Base-by-base conservation (phyloP, 2,797 vertebrate genomes). In the Pelochelys cantorii region DNA sequence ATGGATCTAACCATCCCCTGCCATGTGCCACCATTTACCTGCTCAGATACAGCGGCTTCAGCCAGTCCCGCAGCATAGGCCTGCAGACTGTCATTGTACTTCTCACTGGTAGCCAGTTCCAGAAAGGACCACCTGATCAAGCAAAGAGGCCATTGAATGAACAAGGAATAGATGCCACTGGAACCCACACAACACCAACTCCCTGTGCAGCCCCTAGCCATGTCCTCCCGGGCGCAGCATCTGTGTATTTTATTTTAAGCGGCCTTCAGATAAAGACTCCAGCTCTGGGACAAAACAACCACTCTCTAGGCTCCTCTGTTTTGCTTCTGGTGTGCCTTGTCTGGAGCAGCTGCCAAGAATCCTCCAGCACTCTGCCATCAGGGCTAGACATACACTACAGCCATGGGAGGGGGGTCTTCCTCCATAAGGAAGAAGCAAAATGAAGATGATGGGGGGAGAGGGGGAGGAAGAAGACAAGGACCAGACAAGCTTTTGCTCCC, bases 31-130 rank as follows among this genome's bases (percentile, higher is more conserved):
- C 52, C 37, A 87, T 95, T 96, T 90, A 99, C 99, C 98, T 98
- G 98, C 89, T 99, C 98, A 0, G 99, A 99, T 91, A 98, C 97
- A 0, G 98, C 96, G 7, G 98, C 99, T 97, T 99, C 99, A 83
- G 98, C 98, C 56, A 98, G 97, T 3, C 99, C 99, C 0, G 99
- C 99, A 0, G 99, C 98, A 2, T 99, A 99, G 2, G 99, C 99
- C 97, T 99, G 99, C 75, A 99, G 90, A 42, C 98, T 99, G 97
- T 99, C 99, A 75, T 98, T 99, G 97, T 98, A 99, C n/a, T 20
- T 90, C 29, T 93, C 96, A 37, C 95, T 99, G 17, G 98, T 99
- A 27, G 97, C 95, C 95, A 99, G 92, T 94, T 99, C 98, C 96
- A 99, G 97, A 95, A 98, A 98, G 12, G 99, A 98, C 99, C 99